Evolutionary conservation across 2,113 vertebrate species (phyloP).

Genomic region (Thamnaconus septentrionalis): DNA sequence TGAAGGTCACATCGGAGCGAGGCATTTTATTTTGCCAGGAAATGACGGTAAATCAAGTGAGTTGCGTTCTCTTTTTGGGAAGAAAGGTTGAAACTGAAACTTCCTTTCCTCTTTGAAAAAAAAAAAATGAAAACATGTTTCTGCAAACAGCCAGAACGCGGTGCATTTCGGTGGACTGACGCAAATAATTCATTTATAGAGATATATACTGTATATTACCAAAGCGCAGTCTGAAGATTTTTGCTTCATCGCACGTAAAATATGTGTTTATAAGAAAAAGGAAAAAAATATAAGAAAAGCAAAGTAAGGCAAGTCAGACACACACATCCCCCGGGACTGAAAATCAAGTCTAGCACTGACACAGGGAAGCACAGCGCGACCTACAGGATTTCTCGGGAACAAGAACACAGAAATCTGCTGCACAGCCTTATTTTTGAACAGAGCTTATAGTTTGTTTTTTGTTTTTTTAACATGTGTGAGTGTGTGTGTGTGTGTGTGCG

Average conservation of each 20-base stretch:
- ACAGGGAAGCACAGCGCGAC: slow-evolving; percentile 68
- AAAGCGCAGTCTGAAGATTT: slow-evolving; percentile 29
- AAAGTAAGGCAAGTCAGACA: slow-evolving; percentile 73
- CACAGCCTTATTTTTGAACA: slow-evolving; percentile 63
- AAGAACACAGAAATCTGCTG: slow-evolving; percentile 63
- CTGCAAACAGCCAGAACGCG: slow-evolving; percentile 18
- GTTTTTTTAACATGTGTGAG: slow-evolving; percentile 15
- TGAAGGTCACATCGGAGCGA: slow-evolving; percentile 12
- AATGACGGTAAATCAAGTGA: slow-evolving; percentile 11
- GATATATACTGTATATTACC: slow-evolving; percentile 38
- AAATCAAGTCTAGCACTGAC: slow-evolving; percentile 64
- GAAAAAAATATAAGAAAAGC: slow-evolving; percentile 18
- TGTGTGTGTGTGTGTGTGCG: slow-evolving; percentile 26
- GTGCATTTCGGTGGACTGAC: slow-evolving; percentile 37
- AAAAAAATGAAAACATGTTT: slow-evolving; percentile 15
- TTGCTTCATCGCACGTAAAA: slow-evolving; percentile 49
- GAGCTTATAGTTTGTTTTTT: slow-evolving; percentile 34
- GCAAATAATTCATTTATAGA: slow-evolving; percentile 31
- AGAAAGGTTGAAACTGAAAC: neutral
- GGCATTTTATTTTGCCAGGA: slow-evolving; percentile 25
- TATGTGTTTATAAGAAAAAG: slow-evolving; percentile 41
- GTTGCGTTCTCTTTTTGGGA: neutral
- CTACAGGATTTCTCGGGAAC: slow-evolving; percentile 55
- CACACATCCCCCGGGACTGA: slow-evolving; percentile 58
- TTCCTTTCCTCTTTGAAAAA: neutral